These are phyloP conservation scores for Eueides isabella DNA, from an alignment of 1,140 invertebrate genomes.

Conservation along the genomic window DNA sequence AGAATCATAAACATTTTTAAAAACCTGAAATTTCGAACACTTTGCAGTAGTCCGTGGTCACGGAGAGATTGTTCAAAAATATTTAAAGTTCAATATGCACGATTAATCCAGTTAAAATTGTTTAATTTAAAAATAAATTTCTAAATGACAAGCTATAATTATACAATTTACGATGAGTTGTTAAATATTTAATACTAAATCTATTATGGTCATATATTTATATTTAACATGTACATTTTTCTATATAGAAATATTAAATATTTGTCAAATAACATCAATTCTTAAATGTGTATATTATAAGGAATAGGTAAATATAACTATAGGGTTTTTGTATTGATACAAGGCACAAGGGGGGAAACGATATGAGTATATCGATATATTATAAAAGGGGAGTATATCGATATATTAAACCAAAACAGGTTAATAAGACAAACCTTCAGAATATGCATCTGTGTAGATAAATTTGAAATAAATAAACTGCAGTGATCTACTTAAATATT, in stretches of 20 bases:
- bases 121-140: not conserved
- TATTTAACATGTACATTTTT: slow-evolving; percentile 9
- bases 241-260: not conserved
- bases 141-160: not conserved
- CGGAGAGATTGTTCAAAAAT: too few relatives aligned
- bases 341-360: slow-evolving; percentile 7
- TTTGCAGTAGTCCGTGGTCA: too few relatives aligned
- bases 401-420: too few relatives aligned
- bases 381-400: not conserved
- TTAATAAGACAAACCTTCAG: not conserved
- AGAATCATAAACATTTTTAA: too few relatives aligned
- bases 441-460: not conserved
- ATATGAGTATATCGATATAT: slow-evolving; percentile 10
- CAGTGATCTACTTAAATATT: not conserved
- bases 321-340: slow-evolving; percentile 5
- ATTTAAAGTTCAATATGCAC: too few relatives aligned
- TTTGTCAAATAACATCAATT: not conserved
- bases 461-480: not conserved
- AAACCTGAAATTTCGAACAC: too few relatives aligned
- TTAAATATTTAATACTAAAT: slow-evolving; percentile 12
- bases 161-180: not conserved
- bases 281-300: slow-evolving; percentile 1
- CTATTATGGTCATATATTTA: not conserved
- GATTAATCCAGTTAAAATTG: too few relatives aligned
- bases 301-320: slow-evolving; percentile 8